A percentile compares a stretch with the other conserved stretches of the same genome.
These are phyloP conservation scores for Polyploca ridens DNA, from an alignment of 2,888 invertebrate genomes.

Conservation along the genomic window DNA sequence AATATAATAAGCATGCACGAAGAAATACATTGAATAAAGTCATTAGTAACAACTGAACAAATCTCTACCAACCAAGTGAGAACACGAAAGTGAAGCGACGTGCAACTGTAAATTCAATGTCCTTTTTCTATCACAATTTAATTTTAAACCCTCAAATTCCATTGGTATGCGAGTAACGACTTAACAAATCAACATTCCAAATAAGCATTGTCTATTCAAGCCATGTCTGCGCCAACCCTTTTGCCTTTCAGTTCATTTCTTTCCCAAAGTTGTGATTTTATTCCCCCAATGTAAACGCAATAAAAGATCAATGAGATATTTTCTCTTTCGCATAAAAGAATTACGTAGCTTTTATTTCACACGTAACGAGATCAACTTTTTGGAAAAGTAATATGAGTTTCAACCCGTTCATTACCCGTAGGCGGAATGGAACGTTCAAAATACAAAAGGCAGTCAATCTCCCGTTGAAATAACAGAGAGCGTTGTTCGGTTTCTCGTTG, in stretches of 20 bases:
- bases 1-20: neutral
- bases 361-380: slow-evolving; percentile 23
- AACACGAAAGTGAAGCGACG: slow-evolving; percentile 19
- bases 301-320: slow-evolving; percentile 62
- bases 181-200: slow-evolving; percentile 71
- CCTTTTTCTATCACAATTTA: slow-evolving; percentile 50
- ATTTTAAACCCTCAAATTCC: slow-evolving; percentile 48
- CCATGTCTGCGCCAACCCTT: slow-evolving; percentile 69
- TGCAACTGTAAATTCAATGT: slow-evolving; percentile 37
- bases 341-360: slow-evolving; percentile 29
- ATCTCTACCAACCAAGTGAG: neutral
- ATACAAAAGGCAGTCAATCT: slow-evolving; percentile 41
- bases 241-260: slow-evolving; percentile 74
- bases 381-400: slow-evolving; percentile 25
- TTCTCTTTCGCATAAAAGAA: slow-evolving; percentile 34
- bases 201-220: slow-evolving; percentile 62
- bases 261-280: slow-evolving; percentile 69
- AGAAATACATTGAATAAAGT: neutral
- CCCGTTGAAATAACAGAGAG: slow-evolving; percentile 44
- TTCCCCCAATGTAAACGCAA: slow-evolving; percentile 61
- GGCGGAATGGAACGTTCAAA: slow-evolving; percentile 39
- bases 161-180: slow-evolving; percentile 67
- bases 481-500: slow-evolving; percentile 41
- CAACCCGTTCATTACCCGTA: slow-evolving; percentile 32
- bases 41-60: slow-evolving; percentile 1